Evolutionary conservation across 2,113 vertebrate genomes (phyloP).

Genomic region (Vicugna pacos): DNA sequence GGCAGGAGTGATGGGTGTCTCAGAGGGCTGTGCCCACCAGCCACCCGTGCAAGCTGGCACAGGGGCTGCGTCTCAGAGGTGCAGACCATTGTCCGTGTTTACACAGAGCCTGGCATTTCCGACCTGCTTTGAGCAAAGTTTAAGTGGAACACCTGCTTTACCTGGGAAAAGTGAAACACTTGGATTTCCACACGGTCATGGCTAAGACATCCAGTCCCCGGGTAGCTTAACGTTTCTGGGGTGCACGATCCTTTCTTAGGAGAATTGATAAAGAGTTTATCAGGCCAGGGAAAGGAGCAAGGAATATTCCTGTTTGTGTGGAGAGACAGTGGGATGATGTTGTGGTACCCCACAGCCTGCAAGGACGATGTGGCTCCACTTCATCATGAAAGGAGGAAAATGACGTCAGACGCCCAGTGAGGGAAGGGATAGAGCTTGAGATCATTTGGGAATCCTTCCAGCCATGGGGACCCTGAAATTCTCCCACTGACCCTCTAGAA

Average conservation of each 20-base stretch:
- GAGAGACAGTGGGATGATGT: background rate
- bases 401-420: background rate
- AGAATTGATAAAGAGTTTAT: background rate
- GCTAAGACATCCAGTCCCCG: background rate
- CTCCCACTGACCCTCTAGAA: background rate
- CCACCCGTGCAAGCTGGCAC: fast-evolving
- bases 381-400: background rate
- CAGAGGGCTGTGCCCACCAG: fast-evolving
- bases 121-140: background rate
- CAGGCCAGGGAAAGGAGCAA: background rate
- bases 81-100: no score
- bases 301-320: background rate
- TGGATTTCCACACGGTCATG: background rate
- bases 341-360: background rate
- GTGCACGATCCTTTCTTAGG: background rate
- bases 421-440: background rate
- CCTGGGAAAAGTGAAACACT: background rate
- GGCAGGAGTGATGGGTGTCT: background rate
- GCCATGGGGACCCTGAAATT: background rate
- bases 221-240: background rate
- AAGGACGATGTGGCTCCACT: background rate
- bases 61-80: background rate
- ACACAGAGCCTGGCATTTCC: background rate
- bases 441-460: background rate
- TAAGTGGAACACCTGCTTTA: background rate